Conservation (phyloP, 2,797 vertebrate species). For the Epinephelus coioides region DNA sequence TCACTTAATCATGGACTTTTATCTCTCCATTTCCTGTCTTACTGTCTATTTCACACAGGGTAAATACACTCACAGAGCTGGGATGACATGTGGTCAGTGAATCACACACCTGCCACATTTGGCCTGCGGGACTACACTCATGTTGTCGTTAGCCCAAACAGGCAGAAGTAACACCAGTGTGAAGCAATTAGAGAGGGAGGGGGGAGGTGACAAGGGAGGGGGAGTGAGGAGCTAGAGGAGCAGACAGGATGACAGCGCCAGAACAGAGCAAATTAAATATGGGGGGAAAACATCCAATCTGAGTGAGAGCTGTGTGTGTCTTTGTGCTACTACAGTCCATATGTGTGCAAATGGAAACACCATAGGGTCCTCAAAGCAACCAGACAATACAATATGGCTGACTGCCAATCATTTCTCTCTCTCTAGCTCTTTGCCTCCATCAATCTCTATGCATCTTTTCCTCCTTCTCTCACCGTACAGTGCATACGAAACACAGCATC, state of each 20-base stretch:
- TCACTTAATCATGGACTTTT: slow-evolving; percentile 17
- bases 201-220: not conserved
- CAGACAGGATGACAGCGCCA: slow-evolving; percentile 9
- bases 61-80: slow-evolving; percentile 1
- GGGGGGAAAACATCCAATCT: not conserved
- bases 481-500: slow-evolving; percentile 38
- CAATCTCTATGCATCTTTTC: slow-evolving; percentile 6
- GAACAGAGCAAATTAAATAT: slow-evolving; percentile 12
- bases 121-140: slow-evolving; percentile 37
- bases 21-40: not conserved
- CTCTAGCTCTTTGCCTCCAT: not conserved
- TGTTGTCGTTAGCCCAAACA: slow-evolving; percentile 42
- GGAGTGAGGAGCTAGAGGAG: not conserved
- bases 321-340: not conserved
- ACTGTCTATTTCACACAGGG: not conserved
- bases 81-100: slow-evolving; percentile 42
- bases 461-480: slow-evolving; percentile 5
- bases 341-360: slow-evolving; percentile 14
- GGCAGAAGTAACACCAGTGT: slow-evolving; percentile 45
- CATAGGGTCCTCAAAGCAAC: slow-evolving; percentile 5
- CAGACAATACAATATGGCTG: slow-evolving; percentile 35
- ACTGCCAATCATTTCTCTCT: slow-evolving; percentile 30
- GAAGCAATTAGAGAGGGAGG: slow-evolving; percentile 44
- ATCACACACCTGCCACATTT: slow-evolving; percentile 47
- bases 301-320: not conserved